phyloP scores from a whole-genome alignment of 1,140 invertebrate species.

The Zaprionus lachaisei region DNA sequence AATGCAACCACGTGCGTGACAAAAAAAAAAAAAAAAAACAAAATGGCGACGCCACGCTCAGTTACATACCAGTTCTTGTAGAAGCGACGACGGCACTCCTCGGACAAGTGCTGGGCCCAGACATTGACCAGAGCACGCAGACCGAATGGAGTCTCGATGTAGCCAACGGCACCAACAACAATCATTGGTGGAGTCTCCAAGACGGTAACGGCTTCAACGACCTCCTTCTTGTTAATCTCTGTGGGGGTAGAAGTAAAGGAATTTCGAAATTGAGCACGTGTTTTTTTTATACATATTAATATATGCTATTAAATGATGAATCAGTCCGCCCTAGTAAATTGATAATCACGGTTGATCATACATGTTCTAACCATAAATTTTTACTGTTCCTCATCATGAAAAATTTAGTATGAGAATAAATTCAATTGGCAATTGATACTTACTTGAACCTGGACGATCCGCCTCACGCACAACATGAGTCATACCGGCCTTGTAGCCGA shows the following conservation, averaged over 20 bases:
- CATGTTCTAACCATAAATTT: constrained; percentile 84
- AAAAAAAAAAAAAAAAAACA: constrained; percentile 39
- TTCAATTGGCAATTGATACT: constrained; percentile 83
- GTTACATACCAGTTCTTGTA: constrained; percentile 99
- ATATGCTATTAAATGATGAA: neutral
- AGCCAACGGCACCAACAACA: constrained; percentile 98
- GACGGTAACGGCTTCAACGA: constrained; percentile 99
- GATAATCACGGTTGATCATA: constrained; percentile 82
- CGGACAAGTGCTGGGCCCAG: constrained; percentile 99
- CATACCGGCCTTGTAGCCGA: constrained; percentile 99
- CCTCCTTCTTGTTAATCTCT: constrained; percentile 99
- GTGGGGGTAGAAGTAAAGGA: constrained; percentile 31
- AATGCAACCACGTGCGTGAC: constrained; percentile 50
- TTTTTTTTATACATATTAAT: neutral
- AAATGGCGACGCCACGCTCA: constrained; percentile 62
- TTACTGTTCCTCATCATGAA: constrained; percentile 79
- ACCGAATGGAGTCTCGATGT: constrained; percentile 99
- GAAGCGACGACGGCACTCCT: constrained; percentile 98
- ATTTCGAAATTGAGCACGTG: constrained; percentile 41
- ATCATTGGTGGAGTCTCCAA: constrained; percentile 99
- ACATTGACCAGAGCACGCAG: constrained; percentile 97
- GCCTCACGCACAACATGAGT: constrained; percentile 99
- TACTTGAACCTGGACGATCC: constrained; percentile 99
- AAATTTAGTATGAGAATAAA: neutral
- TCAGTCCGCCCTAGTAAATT: constrained; percentile 84